A percentile compares a stretch with the other conserved stretches of the same genome.
phyloP scores from a whole-genome alignment of 64 coral and sea anemone species.

The Stichodactyla mertensii region DNA sequence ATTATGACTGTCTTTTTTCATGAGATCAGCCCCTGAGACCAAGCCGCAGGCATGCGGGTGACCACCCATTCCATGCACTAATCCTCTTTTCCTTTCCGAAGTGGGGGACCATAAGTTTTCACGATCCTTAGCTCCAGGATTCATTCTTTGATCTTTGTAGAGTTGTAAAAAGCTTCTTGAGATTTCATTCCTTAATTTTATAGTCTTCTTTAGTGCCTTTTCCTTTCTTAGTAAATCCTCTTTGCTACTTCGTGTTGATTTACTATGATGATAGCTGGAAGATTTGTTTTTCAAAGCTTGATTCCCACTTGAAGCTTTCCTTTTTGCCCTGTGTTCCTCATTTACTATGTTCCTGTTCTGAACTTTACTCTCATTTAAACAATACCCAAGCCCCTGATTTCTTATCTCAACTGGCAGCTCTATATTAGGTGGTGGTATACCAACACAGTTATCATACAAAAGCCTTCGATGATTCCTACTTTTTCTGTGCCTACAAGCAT shows the following conservation, averaged over 20 bases:
- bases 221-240: not conserved
- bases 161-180: not conserved
- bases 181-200: not conserved
- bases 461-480: not conserved
- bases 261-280: not conserved
- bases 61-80: not conserved
- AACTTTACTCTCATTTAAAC: not conserved
- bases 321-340: not conserved
- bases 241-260: not conserved
- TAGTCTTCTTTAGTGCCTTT: not conserved
- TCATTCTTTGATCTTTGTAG: not conserved
- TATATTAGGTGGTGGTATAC: not conserved
- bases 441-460: not conserved
- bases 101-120: not conserved
- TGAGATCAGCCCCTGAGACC: not conserved
- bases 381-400: not conserved
- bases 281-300: not conserved
- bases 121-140: not conserved
- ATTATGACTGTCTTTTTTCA: not conserved
- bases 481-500: not conserved
- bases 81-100: not conserved
- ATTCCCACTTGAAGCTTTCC: not conserved
- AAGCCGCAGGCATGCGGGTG: not conserved
- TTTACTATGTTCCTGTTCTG: not conserved
- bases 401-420: conserved; percentile 1